These are phyloP conservation scores for Acomys russatus DNA, from an alignment of 2,797 vertebrate species.

Conservation along the genomic window DNA sequence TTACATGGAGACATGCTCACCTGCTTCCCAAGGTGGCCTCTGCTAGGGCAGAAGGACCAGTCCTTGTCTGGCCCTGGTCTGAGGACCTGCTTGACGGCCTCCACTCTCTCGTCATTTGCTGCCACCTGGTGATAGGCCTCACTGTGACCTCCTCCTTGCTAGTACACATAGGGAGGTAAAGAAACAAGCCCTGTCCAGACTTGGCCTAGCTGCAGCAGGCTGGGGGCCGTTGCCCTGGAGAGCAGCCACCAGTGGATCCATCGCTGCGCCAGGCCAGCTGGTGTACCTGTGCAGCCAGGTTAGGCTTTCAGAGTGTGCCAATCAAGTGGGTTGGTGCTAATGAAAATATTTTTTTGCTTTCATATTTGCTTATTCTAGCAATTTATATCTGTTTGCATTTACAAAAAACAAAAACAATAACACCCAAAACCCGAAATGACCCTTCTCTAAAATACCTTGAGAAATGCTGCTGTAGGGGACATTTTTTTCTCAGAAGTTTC, in stretches of 20 bases:
- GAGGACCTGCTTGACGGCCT: fast-evolving
- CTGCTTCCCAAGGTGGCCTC: neutral
- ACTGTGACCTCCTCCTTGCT: no score
- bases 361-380: neutral
- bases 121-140: neutral
- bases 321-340: no score
- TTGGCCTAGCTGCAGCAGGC: neutral
- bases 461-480: no score
- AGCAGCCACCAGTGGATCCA: neutral
- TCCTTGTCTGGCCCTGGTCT: neutral
- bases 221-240: neutral
- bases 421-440: neutral
- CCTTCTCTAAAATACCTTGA: neutral
- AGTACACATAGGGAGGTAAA: neutral
- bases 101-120: neutral
- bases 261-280: fast-evolving
- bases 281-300: no score
- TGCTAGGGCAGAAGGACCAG: neutral
- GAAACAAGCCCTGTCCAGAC: neutral
- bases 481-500: neutral
- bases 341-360: neutral
- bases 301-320: no score
- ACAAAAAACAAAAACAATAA: neutral
- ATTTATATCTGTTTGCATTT: neutral
- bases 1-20: fast-evolving